Evolutionary conservation across 1,140 invertebrate species (phyloP).

Genomic region (Drosophila chauvacae): DNA sequence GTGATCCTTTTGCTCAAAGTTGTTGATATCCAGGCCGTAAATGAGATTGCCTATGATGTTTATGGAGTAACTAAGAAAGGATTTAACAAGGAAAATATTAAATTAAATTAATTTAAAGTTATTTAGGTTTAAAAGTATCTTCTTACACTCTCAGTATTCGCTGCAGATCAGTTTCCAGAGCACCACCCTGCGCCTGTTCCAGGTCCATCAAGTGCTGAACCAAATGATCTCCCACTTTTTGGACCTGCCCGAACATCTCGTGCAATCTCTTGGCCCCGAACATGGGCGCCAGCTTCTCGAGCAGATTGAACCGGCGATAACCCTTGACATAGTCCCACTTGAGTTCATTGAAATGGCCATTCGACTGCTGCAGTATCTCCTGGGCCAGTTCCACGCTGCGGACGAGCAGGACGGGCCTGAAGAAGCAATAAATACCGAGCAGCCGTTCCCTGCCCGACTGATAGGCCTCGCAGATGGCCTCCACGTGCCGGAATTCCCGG

Average conservation of each 20-base stretch:
- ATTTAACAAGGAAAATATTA: not conserved
- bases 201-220: slow-evolving; percentile 47
- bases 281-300: slow-evolving; percentile 72
- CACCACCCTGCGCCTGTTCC: not conserved
- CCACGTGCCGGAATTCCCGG: slow-evolving; percentile 73
- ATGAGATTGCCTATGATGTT: slow-evolving; percentile 74
- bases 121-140: not conserved
- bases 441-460: slow-evolving; percentile 56
- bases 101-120: too few relatives aligned
- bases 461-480: slow-evolving; percentile 75
- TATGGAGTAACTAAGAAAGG: slow-evolving; percentile 57
- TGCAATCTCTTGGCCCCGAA: slow-evolving; percentile 45
- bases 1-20: slow-evolving; percentile 70
- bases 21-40: slow-evolving; percentile 73
- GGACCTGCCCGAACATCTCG: slow-evolving; percentile 63
- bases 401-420: slow-evolving; percentile 68
- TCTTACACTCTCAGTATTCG: slow-evolving; percentile 71
- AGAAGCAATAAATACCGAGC: slow-evolving; percentile 75
- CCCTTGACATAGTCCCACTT: slow-evolving; percentile 75
- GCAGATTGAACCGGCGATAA: slow-evolving; percentile 68
- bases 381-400: slow-evolving; percentile 67
- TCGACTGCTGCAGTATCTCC: slow-evolving; percentile 59
- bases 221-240: slow-evolving; percentile 63
- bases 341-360: slow-evolving; percentile 63
- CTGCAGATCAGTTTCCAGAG: slow-evolving; percentile 61